Base-by-base conservation (phyloP, 2,888 invertebrate species). In the Ypsolopha scabrella region DNA sequence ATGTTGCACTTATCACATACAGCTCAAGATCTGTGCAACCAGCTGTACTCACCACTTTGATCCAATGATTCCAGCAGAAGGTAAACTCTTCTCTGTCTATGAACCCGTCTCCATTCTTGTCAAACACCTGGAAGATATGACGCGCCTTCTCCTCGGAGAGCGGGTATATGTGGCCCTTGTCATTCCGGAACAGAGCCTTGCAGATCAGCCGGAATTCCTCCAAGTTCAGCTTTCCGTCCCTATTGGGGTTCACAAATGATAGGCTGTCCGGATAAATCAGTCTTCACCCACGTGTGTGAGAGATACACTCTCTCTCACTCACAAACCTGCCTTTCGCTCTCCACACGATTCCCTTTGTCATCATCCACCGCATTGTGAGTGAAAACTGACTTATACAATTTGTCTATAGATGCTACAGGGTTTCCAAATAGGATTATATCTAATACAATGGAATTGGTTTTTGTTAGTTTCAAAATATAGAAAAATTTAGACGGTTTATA, bases 11-110 rank as follows among this genome's bases (percentile, higher is more conserved):
- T 24, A 24, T 24, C 24, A 24, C 24, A 24, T 24, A 24, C 24
- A 24, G 24, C 24, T 24, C 24, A 24, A 24, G 24, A 24, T 24
- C 24, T 4, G 4, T 24, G 24, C 24, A 3, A 4, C 24, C 4
- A 24, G 24, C 24, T 24, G 41, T 38, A 80, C 90, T 88, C 70
- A 93, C 93, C 66, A 93, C 91, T 90, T 95, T 95, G 57, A 96
- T 94, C 95, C 95, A 96, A 65, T 93, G 92, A 76, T 94, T 93
- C 95, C 95, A 96, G 71, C 95, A 95, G 70, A 93, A 90, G 52
- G 91, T 89, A 70, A 96, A 95, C 80, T 96, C 96, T 54, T 93
- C 92, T 52, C 90, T 90, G 68, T 94, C 94, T 52, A 96, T 92
- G 64, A 88, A 90, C 0, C 92, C 93, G 72, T 94, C 94, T 36